These are phyloP conservation scores for Chaetodon trifasciatus DNA, from an alignment of 2,797 vertebrate species.

Conservation along the genomic window DNA sequence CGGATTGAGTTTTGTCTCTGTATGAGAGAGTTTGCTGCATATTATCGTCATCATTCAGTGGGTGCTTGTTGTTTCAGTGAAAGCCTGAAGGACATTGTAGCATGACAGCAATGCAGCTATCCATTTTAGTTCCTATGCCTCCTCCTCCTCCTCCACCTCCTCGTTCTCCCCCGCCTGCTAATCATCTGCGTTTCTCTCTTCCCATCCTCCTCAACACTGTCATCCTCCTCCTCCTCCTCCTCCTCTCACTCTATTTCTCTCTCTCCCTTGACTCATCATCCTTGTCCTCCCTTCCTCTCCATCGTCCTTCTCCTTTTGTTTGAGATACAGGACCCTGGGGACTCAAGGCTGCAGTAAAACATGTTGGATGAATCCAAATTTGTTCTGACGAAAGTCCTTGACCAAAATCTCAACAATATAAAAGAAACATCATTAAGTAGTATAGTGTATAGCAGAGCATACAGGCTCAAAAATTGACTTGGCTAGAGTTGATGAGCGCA, in stretches of 20 bases:
- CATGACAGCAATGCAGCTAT: conserved; percentile 71
- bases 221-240: conserved; percentile 62
- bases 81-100: conserved; percentile 70
- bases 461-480: conserved; percentile 1
- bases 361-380: conserved; percentile 60
- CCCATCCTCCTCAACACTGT: conserved; percentile 63
- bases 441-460: not conserved
- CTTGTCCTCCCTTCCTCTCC: conserved; percentile 64
- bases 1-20: not conserved
- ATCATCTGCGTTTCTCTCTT: conserved; percentile 63
- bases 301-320: conserved; percentile 73
- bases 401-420: conserved; percentile 53
- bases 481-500: not conserved
- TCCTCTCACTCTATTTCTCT: conserved; percentile 43
- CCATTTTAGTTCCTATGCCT: conserved; percentile 63
- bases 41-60: conserved; percentile 40
- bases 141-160: conserved; percentile 48
- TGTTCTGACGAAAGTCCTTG: conserved; percentile 65
- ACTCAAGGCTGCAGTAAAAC: conserved; percentile 74
- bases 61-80: conserved; percentile 57
- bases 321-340: conserved; percentile 70
- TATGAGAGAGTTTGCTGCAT: conserved; percentile 24
- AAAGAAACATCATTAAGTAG: not conserved
- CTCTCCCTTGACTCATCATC: conserved; percentile 76
- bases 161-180: conserved; percentile 63